These are phyloP conservation scores for Cyrtodaria siliqua DNA, from an alignment of 2,888 invertebrate species.

Conservation along the genomic window DNA sequence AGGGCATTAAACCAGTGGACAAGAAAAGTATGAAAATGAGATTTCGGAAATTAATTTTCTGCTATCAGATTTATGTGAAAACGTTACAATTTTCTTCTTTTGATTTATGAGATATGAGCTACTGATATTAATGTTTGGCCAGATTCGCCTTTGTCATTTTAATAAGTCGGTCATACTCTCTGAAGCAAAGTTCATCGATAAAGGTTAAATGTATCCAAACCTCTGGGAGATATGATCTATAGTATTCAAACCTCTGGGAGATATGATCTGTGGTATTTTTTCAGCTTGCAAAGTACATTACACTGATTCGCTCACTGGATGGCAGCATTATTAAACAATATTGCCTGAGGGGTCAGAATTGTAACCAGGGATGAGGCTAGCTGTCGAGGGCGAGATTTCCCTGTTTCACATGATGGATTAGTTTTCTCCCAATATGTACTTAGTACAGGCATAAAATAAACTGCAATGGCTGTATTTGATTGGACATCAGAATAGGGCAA, in stretches of 20 bases:
- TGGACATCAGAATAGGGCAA: too few species aligned
- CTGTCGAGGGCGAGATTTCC: too few species aligned
- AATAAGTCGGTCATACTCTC: neutral
- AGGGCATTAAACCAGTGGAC: neutral
- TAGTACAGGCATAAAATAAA: too few species aligned
- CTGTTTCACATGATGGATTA: too few species aligned
- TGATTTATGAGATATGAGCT: conserved; percentile 4
- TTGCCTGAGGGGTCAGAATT: too few species aligned
- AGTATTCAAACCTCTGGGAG: neutral
- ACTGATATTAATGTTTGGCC: neutral
- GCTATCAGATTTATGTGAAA: conserved; percentile 6
- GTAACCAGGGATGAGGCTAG: too few species aligned
- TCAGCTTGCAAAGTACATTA: too few species aligned
- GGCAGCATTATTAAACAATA: too few species aligned
- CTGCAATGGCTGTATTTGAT: too few species aligned
- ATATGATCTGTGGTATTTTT: neutral
- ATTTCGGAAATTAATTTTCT: neutral
- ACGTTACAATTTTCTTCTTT: conserved; percentile 6
- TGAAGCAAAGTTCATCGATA: conserved; percentile 1
- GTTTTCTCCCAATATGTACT: too few species aligned
- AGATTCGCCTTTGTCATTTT: neutral
- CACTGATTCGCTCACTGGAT: too few species aligned
- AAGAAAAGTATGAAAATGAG: conserved; percentile 18
- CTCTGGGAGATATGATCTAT: conserved; percentile 1
- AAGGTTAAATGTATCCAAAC: neutral